Conservation (phyloP, 2,113 vertebrate species). For the Salminus brasiliensis region DNA sequence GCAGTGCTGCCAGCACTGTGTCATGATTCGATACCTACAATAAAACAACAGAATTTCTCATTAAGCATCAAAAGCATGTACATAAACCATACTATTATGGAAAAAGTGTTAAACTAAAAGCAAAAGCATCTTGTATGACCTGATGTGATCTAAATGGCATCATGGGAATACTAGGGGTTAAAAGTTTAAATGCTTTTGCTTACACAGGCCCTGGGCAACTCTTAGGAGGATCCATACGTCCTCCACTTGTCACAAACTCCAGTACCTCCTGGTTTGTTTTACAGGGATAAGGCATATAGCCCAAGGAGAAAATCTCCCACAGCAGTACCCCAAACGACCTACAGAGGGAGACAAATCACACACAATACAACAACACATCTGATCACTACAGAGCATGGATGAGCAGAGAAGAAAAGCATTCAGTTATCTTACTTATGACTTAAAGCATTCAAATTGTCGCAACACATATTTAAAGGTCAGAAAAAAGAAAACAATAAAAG, state of each 20-base stretch:
- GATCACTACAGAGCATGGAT: background rate
- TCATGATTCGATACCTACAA: conserved; percentile 88
- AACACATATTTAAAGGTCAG: background rate
- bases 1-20: conserved; percentile 93
- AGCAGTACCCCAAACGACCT: conserved; percentile 96
- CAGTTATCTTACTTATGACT: too few relatives aligned
- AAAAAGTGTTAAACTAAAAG: background rate
- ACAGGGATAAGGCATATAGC: conserved; percentile 92
- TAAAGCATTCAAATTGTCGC: background rate
- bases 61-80: background rate
- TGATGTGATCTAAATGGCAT: background rate
- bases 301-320: conserved; percentile 93
- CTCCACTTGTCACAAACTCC: conserved; percentile 87
- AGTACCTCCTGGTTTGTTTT: conserved; percentile 91
- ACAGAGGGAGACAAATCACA: conserved; percentile 64
- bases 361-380: background rate
- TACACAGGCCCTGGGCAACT: conserved; percentile 90
- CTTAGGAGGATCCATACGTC: conserved; percentile 89
- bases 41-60: background rate
- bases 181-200: conserved; percentile 65
- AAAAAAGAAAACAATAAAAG: background rate
- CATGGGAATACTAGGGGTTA: too few relatives aligned
- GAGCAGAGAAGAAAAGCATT: too few relatives aligned
- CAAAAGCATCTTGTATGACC: background rate
- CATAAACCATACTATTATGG: background rate